Evolutionary conservation across 2,888 invertebrate genomes (phyloP).

Genomic region (Sarcophaga caerulescens): DNA sequence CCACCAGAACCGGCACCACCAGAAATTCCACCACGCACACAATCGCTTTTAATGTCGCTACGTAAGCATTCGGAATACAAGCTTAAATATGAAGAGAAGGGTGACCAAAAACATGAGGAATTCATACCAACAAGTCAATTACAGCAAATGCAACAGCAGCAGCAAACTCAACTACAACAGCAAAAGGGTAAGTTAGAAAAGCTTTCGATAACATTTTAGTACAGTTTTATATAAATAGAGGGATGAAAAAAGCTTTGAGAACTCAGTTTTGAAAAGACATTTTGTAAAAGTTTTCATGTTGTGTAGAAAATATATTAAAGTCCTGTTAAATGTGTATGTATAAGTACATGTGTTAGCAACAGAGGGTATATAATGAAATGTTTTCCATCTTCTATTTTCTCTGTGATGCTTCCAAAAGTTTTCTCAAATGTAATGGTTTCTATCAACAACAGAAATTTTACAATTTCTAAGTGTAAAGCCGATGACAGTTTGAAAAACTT

Average conservation of each 20-base stretch:
- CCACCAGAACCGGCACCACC: constrained; percentile 93
- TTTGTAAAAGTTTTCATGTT: neutral
- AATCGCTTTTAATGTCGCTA: constrained; percentile 85
- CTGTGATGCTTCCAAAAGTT: too few relatives aligned
- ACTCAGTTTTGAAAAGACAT: neutral
- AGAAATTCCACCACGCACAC: constrained; percentile 92
- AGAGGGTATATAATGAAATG: too few relatives aligned
- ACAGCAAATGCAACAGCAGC: constrained; percentile 73
- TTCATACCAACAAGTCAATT: constrained; percentile 80
- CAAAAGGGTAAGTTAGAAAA: constrained; percentile 48
- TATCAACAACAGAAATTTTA: too few relatives aligned
- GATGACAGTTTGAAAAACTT: too few relatives aligned
- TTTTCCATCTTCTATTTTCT: too few relatives aligned
- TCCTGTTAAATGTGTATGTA: too few relatives aligned
- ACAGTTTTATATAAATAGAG: neutral
- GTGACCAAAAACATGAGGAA: constrained; percentile 81
- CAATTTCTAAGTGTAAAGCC: too few relatives aligned
- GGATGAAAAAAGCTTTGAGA: neutral
- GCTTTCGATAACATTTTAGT: constrained; percentile 15
- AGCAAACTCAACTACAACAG: constrained; percentile 70
- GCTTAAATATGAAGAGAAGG: constrained; percentile 80
- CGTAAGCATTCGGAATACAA: constrained; percentile 81
- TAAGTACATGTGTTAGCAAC: too few relatives aligned
- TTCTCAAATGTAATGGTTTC: too few relatives aligned
- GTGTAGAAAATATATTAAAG: too few relatives aligned